A percentile compares a stretch with the other conserved stretches of the same genome.
Evolutionary conservation across 1,140 invertebrate genomes (phyloP).

Genomic region (Holotrichia oblita): DNA sequence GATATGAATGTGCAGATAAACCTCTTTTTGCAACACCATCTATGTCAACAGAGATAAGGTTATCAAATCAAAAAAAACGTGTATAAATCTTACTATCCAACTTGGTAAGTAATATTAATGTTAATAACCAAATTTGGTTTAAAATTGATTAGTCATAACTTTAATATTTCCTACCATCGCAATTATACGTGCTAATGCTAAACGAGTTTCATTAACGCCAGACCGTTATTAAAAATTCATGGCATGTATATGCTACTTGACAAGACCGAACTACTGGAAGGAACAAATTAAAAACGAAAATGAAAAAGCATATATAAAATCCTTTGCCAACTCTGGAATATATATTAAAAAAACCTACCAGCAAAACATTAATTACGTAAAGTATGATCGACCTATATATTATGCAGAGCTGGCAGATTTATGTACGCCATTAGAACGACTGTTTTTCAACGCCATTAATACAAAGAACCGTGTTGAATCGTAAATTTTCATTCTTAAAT

Average conservation of each 20-base stretch:
- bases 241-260: background rate
- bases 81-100: too few relatives aligned
- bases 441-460: conserved; percentile 36
- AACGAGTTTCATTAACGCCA: background rate
- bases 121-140: too few relatives aligned
- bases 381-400: conserved; percentile 27
- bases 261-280: background rate
- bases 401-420: conserved; percentile 27
- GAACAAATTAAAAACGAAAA: conserved; percentile 16
- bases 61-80: too few relatives aligned
- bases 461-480: conserved; percentile 30
- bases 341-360: conserved; percentile 11
- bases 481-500: conserved; percentile 37
- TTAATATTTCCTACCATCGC: too few relatives aligned
- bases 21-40: too few relatives aligned
- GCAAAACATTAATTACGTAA: conserved; percentile 1
- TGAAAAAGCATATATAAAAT: conserved; percentile 16
- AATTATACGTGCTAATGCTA: too few relatives aligned
- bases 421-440: conserved; percentile 31
- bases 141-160: too few relatives aligned
- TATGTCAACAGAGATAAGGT: too few relatives aligned
- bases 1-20: too few relatives aligned
- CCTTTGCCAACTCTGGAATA: conserved; percentile 7
- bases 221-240: background rate
- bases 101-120: too few relatives aligned